Evolutionary conservation across 2,113 vertebrate species (phyloP).

Genomic region (Geococcyx californianus): DNA sequence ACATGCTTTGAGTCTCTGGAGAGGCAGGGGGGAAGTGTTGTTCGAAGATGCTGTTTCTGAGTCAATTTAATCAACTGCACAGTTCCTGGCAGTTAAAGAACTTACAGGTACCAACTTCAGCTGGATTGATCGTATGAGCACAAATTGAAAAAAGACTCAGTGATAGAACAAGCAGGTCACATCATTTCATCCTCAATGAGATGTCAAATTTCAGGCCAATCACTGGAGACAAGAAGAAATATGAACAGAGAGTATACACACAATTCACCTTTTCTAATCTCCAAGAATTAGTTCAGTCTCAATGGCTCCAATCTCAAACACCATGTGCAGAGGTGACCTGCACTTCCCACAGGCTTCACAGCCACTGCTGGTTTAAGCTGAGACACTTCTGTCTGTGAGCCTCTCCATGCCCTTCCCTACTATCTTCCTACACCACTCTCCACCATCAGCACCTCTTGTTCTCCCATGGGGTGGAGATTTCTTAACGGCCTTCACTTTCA

Average conservation of each 20-base stretch:
- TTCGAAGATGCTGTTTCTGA: constrained; percentile 14
- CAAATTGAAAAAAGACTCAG: background rate
- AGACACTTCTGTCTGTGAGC: background rate
- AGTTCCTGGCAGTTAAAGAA: background rate
- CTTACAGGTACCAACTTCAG: background rate
- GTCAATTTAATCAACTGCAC: background rate
- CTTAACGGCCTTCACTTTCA: background rate
- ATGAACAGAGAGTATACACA: accelerated
- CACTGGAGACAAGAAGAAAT: background rate
- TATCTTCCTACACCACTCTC: accelerated
- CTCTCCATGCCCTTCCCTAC: background rate
- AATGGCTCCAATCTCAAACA: background rate
- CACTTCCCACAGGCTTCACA: background rate
- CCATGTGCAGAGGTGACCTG: background rate
- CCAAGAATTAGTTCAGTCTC: background rate
- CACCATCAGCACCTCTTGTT: background rate
- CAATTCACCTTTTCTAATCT: background rate
- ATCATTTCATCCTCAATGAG: background rate
- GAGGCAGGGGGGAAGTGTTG: too few species aligned
- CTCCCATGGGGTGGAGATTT: background rate
- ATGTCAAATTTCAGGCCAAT: background rate
- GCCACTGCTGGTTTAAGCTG: background rate
- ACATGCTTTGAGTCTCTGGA: background rate
- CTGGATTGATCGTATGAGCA: background rate
- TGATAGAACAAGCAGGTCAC: background rate